Evolutionary conservation across 2,113 vertebrate species (phyloP).

Genomic region (Hirundichthys speculiger): DNA sequence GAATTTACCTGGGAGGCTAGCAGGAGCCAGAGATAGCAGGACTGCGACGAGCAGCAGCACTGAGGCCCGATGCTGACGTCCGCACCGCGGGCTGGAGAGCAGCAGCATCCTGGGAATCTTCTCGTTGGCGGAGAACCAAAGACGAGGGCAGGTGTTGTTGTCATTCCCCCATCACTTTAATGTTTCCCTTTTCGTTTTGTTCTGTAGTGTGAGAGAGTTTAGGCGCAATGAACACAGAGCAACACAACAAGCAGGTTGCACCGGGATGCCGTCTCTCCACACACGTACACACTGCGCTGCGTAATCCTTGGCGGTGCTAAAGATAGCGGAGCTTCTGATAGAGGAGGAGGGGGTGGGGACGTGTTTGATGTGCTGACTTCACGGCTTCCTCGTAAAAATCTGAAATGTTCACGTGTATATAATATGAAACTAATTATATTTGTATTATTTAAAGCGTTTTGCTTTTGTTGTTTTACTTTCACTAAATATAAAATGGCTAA

Average conservation of each 20-base stretch:
- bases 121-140: conserved; percentile 45
- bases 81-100: conserved; percentile 51
- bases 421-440: too few species aligned
- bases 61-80: conserved; percentile 57
- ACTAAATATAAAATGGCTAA: too few species aligned
- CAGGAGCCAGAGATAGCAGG: conserved; percentile 41
- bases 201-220: neutral
- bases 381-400: conserved; percentile 18
- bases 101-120: conserved; percentile 68
- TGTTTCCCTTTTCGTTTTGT: neutral
- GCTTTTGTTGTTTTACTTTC: too few species aligned
- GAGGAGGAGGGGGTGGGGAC: conserved; percentile 5
- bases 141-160: conserved; percentile 27
- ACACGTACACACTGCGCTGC: conserved; percentile 31
- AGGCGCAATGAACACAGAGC: neutral
- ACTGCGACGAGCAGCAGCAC: conserved; percentile 41
- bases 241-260: conserved; percentile 6
- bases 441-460: too few species aligned
- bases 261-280: conserved; percentile 13
- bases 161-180: conserved; percentile 68
- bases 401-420: neutral
- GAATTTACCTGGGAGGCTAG: conserved; percentile 61
- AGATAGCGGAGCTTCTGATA: conserved; percentile 66
- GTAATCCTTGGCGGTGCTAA: conserved; percentile 68
- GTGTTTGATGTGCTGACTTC: conserved; percentile 52